Evolutionary conservation across 1,140 invertebrate genomes (phyloP).

Genomic region (Caenorhabditis inopinata): DNA sequence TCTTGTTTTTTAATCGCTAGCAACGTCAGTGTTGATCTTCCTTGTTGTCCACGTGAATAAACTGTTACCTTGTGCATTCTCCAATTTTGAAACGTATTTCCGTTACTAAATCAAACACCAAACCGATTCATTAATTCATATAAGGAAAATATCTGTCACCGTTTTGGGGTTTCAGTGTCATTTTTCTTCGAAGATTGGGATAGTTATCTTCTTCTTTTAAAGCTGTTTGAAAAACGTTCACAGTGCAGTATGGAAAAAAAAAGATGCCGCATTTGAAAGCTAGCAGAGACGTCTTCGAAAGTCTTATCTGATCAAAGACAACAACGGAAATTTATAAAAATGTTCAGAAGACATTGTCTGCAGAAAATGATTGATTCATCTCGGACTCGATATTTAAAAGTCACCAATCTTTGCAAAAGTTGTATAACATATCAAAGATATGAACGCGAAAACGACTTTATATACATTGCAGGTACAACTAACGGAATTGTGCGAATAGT

Average conservation of each 20-base stretch:
- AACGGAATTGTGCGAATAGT: no score
- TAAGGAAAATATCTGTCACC: slow-evolving; percentile 4
- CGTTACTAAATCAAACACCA: slow-evolving; percentile 32
- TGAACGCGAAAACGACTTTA: no score
- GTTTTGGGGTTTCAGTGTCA: not conserved
- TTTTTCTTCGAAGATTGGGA: not conserved
- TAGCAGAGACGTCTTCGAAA: not conserved
- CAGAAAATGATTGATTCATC: not conserved
- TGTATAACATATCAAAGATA: no score
- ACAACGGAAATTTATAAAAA: not conserved
- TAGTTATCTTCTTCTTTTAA: not conserved
- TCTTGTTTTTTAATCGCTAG: no score
- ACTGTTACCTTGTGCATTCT: not conserved
- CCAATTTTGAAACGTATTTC: not conserved
- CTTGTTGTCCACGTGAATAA: not conserved
- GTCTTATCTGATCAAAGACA: not conserved
- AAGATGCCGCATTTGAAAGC: not conserved
- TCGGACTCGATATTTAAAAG: not conserved
- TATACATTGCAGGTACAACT: no score
- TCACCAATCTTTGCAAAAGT: not conserved
- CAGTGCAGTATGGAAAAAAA: no score
- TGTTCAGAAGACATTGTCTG: not conserved
- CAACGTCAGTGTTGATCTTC: no score
- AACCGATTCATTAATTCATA: not conserved
- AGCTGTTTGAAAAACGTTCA: not conserved